Evolutionary conservation across 2,797 vertebrate genomes (phyloP).

Genomic region (Circus cinereus): DNA sequence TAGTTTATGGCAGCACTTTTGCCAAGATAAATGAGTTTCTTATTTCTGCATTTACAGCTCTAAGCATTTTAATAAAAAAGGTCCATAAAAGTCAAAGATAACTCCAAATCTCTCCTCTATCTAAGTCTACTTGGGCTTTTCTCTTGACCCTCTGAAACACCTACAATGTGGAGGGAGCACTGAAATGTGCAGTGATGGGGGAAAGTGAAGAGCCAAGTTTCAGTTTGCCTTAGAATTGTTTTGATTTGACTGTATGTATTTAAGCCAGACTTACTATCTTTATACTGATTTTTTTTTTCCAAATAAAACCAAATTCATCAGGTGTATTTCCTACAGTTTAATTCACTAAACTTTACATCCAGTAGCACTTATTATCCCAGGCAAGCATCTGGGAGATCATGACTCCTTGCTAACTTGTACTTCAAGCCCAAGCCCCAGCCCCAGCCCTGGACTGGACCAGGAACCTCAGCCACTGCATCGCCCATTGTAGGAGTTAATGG

Average conservation of each 20-base stretch:
- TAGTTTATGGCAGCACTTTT: conserved; percentile 42
- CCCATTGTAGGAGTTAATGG: neutral
- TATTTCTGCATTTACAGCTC: conserved; percentile 54
- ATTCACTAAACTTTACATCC: neutral
- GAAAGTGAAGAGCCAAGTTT: neutral
- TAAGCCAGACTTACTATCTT: neutral
- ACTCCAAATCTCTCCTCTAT: conserved; percentile 21
- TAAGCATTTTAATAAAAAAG: conserved; percentile 67
- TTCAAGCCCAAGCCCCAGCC: neutral
- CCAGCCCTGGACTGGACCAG: neutral
- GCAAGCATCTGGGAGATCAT: neutral
- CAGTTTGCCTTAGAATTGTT: neutral
- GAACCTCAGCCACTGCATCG: neutral
- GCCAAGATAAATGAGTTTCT: conserved; percentile 66
- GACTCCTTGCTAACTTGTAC: neutral
- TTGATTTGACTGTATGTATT: neutral
- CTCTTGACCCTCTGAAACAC: neutral
- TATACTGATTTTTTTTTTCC: neutral
- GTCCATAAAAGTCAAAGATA: conserved; percentile 63
- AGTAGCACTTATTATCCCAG: neutral
- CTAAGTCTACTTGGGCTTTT: neutral
- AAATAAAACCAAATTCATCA: neutral
- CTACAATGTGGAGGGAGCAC: neutral
- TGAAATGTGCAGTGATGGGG: neutral
- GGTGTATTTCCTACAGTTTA: neutral